These are phyloP conservation scores for Amiota minor DNA, from an alignment of 2,888 invertebrate genomes.

Conservation along the genomic window DNA sequence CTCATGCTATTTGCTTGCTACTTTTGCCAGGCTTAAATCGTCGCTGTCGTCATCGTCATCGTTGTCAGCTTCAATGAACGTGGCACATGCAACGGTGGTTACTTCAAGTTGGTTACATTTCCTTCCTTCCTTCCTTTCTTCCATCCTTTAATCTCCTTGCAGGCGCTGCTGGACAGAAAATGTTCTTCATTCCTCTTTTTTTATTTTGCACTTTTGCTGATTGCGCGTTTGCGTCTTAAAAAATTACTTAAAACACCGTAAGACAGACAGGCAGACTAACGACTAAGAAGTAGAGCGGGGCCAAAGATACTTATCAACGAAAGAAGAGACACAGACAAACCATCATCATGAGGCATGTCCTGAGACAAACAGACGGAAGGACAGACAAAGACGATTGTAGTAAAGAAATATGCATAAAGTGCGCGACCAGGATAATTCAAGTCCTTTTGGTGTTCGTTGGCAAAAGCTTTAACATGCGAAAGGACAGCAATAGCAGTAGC, in stretches of 20 bases:
- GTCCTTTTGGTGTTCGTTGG: too few species aligned
- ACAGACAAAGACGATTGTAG: not conserved
- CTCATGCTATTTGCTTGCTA: not conserved
- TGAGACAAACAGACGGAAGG: not conserved
- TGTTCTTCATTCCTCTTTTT: not conserved
- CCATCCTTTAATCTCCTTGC: not conserved
- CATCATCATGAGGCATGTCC: not conserved
- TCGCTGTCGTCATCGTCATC: conserved; percentile 2
- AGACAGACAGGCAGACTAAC: conserved; percentile 44
- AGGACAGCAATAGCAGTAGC: not conserved
- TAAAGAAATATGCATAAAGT: too few species aligned
- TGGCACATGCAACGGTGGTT: conserved; percentile 17
- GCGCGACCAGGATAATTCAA: too few species aligned
- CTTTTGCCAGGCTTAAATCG: not conserved
- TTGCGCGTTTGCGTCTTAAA: conserved; percentile 44
- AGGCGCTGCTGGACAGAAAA: too few species aligned
- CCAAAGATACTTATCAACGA: not conserved
- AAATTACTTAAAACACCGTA: conserved; percentile 57
- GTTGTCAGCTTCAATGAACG: conserved; percentile 3
- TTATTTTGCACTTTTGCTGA: conserved; percentile 43
- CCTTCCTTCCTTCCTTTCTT: conserved; percentile 31
- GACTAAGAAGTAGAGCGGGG: conserved; percentile 32
- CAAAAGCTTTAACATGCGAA: not conserved
- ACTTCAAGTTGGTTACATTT: conserved; percentile 17
- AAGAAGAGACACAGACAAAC: too few species aligned